These are phyloP conservation scores for Darevskia nairensis DNA, from an alignment of 2,797 vertebrate species.

Conservation along the genomic window DNA sequence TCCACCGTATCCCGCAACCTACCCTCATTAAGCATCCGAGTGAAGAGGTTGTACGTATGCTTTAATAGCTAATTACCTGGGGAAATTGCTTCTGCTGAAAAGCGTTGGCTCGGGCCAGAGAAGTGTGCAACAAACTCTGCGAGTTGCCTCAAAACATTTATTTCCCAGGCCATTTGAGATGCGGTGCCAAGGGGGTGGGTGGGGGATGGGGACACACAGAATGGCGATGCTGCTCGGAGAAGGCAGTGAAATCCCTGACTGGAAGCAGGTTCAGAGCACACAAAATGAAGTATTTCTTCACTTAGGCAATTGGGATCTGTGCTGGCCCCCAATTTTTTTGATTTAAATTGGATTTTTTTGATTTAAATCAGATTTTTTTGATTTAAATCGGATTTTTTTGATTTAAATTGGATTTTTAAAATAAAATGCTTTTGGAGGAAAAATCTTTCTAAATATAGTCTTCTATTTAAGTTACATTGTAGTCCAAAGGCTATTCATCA, in stretches of 20 bases:
- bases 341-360: too few relatives aligned
- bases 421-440: too few relatives aligned
- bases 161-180: neutral
- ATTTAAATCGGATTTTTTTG: too few relatives aligned
- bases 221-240: neutral
- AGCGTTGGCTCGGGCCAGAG: neutral
- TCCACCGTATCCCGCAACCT: neutral
- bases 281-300: neutral
- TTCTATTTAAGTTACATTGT: too few relatives aligned
- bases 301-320: neutral
- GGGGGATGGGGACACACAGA: too few relatives aligned
- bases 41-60: neutral
- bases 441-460: too few relatives aligned
- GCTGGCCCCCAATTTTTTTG: too few relatives aligned
- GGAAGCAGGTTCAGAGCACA: neutral
- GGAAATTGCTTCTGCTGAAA: constrained; percentile 2
- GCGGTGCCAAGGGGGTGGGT: too few relatives aligned
- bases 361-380: too few relatives aligned
- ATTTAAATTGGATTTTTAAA: too few relatives aligned
- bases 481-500: too few relatives aligned
- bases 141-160: neutral
- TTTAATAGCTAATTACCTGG: constrained; percentile 13
- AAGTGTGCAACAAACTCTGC: neutral
- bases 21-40: constrained; percentile 6
- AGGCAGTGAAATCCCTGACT: neutral